Conservation (phyloP, 2,113 vertebrate species). For the Columba janthina region DNA sequence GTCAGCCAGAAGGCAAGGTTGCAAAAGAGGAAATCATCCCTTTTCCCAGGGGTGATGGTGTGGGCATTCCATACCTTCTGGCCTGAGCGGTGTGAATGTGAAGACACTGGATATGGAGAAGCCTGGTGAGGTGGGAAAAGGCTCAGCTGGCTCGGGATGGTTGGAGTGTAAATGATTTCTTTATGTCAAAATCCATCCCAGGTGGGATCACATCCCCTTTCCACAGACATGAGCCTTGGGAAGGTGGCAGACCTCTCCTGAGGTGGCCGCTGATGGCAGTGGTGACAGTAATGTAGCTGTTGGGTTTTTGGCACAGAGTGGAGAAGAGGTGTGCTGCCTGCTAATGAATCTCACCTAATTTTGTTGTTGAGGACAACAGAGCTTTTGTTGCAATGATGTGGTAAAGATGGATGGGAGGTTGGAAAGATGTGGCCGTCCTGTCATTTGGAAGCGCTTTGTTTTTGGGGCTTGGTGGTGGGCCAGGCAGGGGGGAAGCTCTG, state of each 20-base stretch:
- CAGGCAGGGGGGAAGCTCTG: background rate
- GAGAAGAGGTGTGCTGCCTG: background rate
- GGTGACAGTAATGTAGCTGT: background rate
- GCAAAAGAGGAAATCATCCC: background rate
- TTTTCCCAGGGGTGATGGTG: background rate
- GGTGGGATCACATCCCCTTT: background rate
- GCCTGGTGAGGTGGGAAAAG: background rate
- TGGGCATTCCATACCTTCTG: accelerated
- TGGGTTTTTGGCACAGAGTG: background rate
- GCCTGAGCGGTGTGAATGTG: accelerated
- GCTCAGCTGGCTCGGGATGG: background rate
- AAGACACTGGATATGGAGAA: background rate
- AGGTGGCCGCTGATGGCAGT: background rate
- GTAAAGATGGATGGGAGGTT: background rate
- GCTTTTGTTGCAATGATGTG: background rate
- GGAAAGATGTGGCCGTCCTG: background rate
- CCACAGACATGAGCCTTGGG: accelerated
- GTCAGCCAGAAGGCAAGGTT: background rate
- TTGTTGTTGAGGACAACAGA: background rate
- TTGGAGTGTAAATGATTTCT: background rate
- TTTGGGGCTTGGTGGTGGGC: background rate
- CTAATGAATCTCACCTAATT: background rate
- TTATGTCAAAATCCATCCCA: background rate
- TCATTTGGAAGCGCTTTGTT: background rate
- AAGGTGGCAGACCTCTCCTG: background rate